Evolutionary conservation across 2,797 vertebrate species (phyloP).

Genomic region (Anableps anableps): DNA sequence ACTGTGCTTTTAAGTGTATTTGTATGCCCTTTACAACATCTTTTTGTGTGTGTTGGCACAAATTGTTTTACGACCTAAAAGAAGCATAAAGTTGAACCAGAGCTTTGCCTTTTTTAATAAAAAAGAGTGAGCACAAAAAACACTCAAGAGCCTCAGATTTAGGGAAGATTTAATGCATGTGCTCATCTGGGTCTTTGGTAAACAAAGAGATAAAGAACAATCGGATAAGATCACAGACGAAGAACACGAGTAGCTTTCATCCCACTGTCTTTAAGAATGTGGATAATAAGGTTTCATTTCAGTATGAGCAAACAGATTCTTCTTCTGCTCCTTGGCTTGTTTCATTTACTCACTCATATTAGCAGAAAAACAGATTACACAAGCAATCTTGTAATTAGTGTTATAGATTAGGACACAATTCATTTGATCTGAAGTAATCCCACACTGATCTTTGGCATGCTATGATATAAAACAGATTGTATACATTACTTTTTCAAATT

Average conservation of each 20-base stretch:
- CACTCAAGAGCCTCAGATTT: slow-evolving; percentile 34
- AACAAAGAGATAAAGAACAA: slow-evolving; percentile 74
- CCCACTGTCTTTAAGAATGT: slow-evolving; percentile 50
- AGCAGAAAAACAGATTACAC: slow-evolving; percentile 14
- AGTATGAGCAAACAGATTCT: slow-evolving; percentile 38
- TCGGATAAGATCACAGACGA: slow-evolving; percentile 72
- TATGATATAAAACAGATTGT: not conserved
- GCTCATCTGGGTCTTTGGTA: slow-evolving; percentile 63
- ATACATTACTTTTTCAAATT: not conserved
- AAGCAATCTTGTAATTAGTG: slow-evolving; percentile 20
- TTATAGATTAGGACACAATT: slow-evolving; percentile 32
- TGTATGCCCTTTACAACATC: slow-evolving; percentile 29
- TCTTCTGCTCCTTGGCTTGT: slow-evolving; percentile 21
- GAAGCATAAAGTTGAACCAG: slow-evolving; percentile 37
- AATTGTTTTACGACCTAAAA: slow-evolving; percentile 61
- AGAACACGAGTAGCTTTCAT: slow-evolving; percentile 67
- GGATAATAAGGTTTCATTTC: slow-evolving; percentile 52
- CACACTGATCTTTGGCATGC: not conserved
- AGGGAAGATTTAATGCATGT: slow-evolving; percentile 61
- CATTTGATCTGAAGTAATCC: slow-evolving; percentile 33
- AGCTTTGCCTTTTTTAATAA: slow-evolving; percentile 59
- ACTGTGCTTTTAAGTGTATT: slow-evolving; percentile 31
- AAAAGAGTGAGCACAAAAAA: slow-evolving; percentile 35
- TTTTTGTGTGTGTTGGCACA: slow-evolving; percentile 30
- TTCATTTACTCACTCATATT: slow-evolving; percentile 14